A percentile compares a stretch with the other conserved stretches of the same genome.
phyloP scores from a whole-genome alignment of 1,140 invertebrate genomes.

The Pinna nobilis region DNA sequence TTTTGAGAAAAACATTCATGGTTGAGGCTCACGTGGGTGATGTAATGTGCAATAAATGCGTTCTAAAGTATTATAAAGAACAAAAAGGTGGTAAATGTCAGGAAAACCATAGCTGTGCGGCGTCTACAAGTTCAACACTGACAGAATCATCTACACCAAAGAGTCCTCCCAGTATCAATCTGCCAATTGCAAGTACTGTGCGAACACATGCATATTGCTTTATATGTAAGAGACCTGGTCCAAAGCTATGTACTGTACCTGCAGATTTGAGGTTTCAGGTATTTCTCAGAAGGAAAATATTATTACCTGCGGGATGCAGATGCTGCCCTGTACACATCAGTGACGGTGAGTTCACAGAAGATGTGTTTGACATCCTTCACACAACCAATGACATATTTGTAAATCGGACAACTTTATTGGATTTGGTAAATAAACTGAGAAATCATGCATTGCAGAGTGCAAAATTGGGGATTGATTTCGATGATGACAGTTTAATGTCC shows the following conservation, averaged over 20 bases:
- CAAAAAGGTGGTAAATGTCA: background rate
- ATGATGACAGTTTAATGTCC: background rate
- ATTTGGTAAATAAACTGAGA: background rate
- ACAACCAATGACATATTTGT: background rate
- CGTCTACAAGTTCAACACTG: background rate
- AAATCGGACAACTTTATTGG: background rate
- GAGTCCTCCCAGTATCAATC: constrained; percentile 2
- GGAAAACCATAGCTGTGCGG: background rate
- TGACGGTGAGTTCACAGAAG: background rate
- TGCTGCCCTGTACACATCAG: constrained; percentile 8
- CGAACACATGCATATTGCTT: constrained; percentile 18
- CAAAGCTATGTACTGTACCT: background rate
- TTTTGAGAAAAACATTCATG: background rate
- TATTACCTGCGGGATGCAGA: constrained; percentile 2
- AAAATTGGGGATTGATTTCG: constrained; percentile 5
- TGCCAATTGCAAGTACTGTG: background rate
- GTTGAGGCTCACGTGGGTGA: background rate
- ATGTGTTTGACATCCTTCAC: background rate
- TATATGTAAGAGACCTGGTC: constrained; percentile 7
- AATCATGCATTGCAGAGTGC: background rate
- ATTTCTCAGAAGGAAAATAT: background rate
- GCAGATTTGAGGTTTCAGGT: background rate
- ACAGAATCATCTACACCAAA: background rate
- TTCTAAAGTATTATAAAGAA: background rate
- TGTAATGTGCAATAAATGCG: background rate